Evolutionary conservation across 2,888 invertebrate species (phyloP), one percentile per base, ranked within the genome.

Genomic region (Agrotis exclamationis): DNA sequence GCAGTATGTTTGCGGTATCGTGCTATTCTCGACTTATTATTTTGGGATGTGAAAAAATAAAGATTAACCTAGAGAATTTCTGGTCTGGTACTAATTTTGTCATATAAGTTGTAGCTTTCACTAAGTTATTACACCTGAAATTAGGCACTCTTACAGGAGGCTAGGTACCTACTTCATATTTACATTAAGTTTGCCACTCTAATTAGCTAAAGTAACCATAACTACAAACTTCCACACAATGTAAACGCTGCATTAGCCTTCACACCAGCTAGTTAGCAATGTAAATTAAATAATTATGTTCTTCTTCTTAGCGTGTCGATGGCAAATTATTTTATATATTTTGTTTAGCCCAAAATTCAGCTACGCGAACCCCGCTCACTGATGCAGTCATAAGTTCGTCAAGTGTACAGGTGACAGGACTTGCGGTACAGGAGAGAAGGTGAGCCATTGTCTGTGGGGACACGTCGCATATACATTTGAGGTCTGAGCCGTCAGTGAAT

Each of bases 221-320:
- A 70, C 66, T 81, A 66, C 50, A 74, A 83, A 83, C 68, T 76
- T 76, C 50, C 51, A 28, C 56, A 58, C 24, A 74, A 51, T 60
- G 78, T 69, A 72, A 72, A 83, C 70, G 67, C 58, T 60, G 68
- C 69, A 74, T 74, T 75, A 83, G 48, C 56, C 50, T 70, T 64
- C 71, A 76, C 63, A 79, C 63, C 53, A 67, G 39, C 66, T 70
- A 68, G 66, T 77, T 76, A 82, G 76, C 63, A 71, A 79, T 71
- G 79, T 77, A 77, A 82, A 77, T 77, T 60, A 83, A 73, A 85
- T 86, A 79, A 81, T 82, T 80, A 70, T 66, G 20, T 71, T 64
- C n/a, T n/a, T n/a, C n/a, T n/a, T n/a, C n/a, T n/a, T n/a, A n/a
- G n/a, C n/a, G n/a, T n/a, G n/a, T n/a, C n/a, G n/a, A n/a, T n/a